Percentiles rank a stretch among this genome's conserved stretches.
These are phyloP conservation scores for Catostomus latipinnis DNA, from an alignment of 2,797 vertebrate genomes.

Conservation along the genomic window DNA sequence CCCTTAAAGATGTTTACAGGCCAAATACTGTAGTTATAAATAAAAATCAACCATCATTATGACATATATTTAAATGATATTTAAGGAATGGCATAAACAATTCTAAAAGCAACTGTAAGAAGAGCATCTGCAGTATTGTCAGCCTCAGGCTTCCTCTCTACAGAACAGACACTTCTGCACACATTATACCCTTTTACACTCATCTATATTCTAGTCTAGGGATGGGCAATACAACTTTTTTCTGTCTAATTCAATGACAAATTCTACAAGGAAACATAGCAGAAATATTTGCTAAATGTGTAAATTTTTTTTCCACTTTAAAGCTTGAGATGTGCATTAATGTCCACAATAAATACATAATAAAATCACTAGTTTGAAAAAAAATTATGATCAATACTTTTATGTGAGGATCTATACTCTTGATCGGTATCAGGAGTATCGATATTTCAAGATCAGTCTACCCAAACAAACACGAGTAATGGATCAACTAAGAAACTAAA, in stretches of 20 bases:
- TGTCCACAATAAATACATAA: no score
- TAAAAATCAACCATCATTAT: not conserved
- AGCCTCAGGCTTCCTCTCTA: slow-evolving; percentile 30
- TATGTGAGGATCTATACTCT: no score
- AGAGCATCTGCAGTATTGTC: slow-evolving; percentile 17
- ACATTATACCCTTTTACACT: slow-evolving; percentile 25
- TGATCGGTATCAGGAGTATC: no score
- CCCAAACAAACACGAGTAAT: slow-evolving; percentile 13
- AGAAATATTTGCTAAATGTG: no score
- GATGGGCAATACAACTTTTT: no score
- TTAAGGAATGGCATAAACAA: not conserved
- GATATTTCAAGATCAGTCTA: no score
- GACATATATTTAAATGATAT: not conserved
- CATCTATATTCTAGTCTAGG: not conserved
- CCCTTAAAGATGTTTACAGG: not conserved
- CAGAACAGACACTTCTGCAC: slow-evolving; percentile 31
- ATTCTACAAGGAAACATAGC: no score
- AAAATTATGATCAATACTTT: no score
- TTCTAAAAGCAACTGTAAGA: not conserved
- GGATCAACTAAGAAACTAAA: slow-evolving; percentile 4
- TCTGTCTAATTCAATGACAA: not conserved
- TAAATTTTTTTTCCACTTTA: no score
- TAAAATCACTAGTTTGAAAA: no score
- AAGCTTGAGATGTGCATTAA: no score
- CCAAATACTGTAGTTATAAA: not conserved